Evolutionary conservation across 2,113 vertebrate genomes (phyloP).

Genomic region (Hyla sarda): DNA sequence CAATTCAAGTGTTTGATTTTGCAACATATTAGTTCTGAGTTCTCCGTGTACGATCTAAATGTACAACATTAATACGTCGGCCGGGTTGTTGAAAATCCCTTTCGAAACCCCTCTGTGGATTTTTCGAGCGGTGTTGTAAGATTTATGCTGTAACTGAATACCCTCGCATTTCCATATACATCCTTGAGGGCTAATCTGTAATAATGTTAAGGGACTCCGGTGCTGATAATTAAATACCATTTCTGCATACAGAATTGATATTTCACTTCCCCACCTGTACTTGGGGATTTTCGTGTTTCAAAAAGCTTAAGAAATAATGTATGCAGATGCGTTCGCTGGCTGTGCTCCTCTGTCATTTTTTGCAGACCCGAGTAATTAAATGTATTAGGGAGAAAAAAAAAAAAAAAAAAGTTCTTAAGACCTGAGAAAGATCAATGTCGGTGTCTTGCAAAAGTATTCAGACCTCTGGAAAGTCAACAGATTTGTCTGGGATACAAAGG

Average conservation of each 20-base stretch:
- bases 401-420: constrained; percentile 17
- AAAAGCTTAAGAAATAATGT: constrained; percentile 61
- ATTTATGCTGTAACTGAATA: constrained; percentile 66
- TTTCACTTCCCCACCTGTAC: constrained; percentile 60
- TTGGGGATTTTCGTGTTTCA: constrained; percentile 62
- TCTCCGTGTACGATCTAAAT: background rate
- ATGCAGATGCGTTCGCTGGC: constrained; percentile 36
- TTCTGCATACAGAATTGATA: constrained; percentile 67
- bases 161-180: constrained; percentile 67
- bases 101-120: constrained; percentile 9
- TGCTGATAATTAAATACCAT: constrained; percentile 70
- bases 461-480: background rate
- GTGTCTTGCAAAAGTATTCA: background rate
- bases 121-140: constrained; percentile 60
- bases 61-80: accelerated
- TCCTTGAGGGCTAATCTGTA: constrained; percentile 68
- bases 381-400: too few species aligned
- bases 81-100: background rate
- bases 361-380: constrained; percentile 29
- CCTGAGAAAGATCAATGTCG: background rate
- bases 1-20: constrained; percentile 50
- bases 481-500: background rate
- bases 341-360: background rate
- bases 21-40: constrained; percentile 1
- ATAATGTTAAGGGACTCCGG: constrained; percentile 66